Evolutionary conservation across 53 echinoderm and acorn worm species (phyloP), one percentile per base, ranked within the genome.

Genomic region (Astropecten irregularis): DNA sequence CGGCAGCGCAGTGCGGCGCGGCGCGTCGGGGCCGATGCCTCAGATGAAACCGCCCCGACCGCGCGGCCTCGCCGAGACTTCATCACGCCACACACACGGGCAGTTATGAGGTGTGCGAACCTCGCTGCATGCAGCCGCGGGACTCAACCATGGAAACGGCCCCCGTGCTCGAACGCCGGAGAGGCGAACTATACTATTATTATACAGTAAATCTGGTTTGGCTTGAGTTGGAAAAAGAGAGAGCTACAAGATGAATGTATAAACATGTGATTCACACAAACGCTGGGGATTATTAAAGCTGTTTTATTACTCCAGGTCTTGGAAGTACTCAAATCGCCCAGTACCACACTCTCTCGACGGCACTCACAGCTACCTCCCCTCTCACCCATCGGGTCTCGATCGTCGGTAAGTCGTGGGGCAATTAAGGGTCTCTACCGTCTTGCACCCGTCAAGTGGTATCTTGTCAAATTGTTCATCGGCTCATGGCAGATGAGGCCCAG

Each of bases 181-280:
- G n/a, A n/a, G n/a, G n/a, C n/a, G n/a, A n/a, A n/a, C n/a, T n/a
- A n/a, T n/a, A n/a, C n/a, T n/a, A n/a, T n/a, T n/a, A n/a, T n/a
- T n/a, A n/a, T n/a, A n/a, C n/a, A n/a, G n/a, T n/a, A n/a, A n/a
- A n/a, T n/a, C n/a, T n/a, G n/a, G n/a, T n/a, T n/a, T n/a, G n/a
- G n/a, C n/a, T n/a, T n/a, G n/a, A 25, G 34, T 11, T 14, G 7
- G 29, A 19, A n/a, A 71, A 60, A 3, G 11, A 21, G 4, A 73
- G 34, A 36, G 50, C 10, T 4, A 4, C 30, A 22, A 30, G n/a
- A 51, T 50, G 31, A 52, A 74, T 74, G 74, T 57, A 38, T 14
- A 60, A 64, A 52, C 74, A 74, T 57, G 56, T 74, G 74, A 74
- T 74, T 74, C 74, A 71, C 74, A 74, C 74, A 55, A 66, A 55